These are phyloP conservation scores for Phenganax stokvisi DNA, from an alignment of 92 coral and sea anemone species.

Conservation along the genomic window DNA sequence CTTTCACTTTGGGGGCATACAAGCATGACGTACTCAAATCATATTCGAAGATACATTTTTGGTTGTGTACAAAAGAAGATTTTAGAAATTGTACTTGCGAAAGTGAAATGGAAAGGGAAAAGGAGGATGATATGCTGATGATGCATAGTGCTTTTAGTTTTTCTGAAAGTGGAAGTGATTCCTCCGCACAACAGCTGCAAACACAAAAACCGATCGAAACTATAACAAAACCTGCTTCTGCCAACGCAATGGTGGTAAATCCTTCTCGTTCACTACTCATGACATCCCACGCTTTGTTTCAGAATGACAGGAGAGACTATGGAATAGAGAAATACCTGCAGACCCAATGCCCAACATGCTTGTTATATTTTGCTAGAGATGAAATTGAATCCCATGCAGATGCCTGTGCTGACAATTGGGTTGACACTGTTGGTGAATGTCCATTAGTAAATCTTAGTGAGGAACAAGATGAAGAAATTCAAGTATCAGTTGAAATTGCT, in stretches of 20 bases:
- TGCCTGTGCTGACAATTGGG: slow-evolving; percentile 49
- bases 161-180: not conserved
- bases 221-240: not conserved
- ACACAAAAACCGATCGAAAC: not conserved
- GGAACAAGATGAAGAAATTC: slow-evolving; percentile 32
- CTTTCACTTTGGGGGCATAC: slow-evolving; percentile 55
- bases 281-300: too few species aligned
- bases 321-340: slow-evolving; percentile 11
- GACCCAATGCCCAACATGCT: slow-evolving; percentile 46
- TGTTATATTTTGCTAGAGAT: slow-evolving; percentile 19
- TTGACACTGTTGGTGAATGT: slow-evolving; percentile 50
- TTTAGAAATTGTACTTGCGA: slow-evolving; percentile 45
- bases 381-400: slow-evolving; percentile 47
- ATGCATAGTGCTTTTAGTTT: slow-evolving; percentile 8
- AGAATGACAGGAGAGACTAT: not conserved
- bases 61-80: slow-evolving; percentile 61
- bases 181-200: not conserved
- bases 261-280: not conserved
- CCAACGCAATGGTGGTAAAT: not conserved
- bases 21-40: slow-evolving; percentile 57
- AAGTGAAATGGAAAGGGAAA: slow-evolving; percentile 41
- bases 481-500: not conserved
- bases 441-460: slow-evolving; percentile 26
- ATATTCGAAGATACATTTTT: slow-evolving; percentile 57
- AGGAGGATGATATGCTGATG: slow-evolving; percentile 1